phyloP scores from a whole-genome alignment of 2,113 vertebrate species.

The Callospermophilus lateralis region DNA sequence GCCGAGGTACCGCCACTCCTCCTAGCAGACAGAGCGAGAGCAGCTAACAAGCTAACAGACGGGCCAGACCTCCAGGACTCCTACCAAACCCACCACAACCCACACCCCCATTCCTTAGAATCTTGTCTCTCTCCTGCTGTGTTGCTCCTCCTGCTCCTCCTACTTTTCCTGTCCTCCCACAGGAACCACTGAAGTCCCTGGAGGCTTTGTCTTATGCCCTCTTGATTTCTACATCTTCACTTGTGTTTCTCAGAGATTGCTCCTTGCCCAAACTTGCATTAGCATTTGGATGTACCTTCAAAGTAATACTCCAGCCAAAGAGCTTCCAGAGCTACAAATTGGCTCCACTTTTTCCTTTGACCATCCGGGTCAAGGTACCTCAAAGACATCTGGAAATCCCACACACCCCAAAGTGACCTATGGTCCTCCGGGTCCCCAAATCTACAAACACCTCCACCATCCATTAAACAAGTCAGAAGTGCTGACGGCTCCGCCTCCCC shows the following conservation, averaged over 20 bases:
- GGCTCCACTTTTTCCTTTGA: neutral
- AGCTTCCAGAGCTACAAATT: neutral
- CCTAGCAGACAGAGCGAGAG: neutral
- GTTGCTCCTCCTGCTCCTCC: too few species aligned
- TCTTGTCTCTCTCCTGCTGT: neutral
- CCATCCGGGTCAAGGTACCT: neutral
- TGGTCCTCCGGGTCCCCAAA: neutral
- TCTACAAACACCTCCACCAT: neutral
- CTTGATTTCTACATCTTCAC: neutral
- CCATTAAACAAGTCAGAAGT: neutral
- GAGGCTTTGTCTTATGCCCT: too few species aligned
- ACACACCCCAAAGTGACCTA: neutral
- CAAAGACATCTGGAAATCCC: neutral
- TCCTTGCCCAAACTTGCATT: neutral
- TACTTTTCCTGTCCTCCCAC: neutral
- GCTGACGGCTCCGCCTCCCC: neutral
- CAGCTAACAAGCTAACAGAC: rapidly evolving
- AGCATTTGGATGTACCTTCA: neutral
- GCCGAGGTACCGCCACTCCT: slow-evolving; percentile 16
- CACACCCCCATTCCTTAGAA: neutral
- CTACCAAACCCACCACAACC: neutral
- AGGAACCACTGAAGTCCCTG: neutral
- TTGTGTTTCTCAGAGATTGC: neutral
- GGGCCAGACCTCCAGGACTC: too few species aligned
- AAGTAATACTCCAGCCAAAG: neutral